Percentiles rank a stretch among this genome's conserved stretches.
Conservation (phyloP, 1,140 invertebrate species). For the Bombus impatiens region DNA sequence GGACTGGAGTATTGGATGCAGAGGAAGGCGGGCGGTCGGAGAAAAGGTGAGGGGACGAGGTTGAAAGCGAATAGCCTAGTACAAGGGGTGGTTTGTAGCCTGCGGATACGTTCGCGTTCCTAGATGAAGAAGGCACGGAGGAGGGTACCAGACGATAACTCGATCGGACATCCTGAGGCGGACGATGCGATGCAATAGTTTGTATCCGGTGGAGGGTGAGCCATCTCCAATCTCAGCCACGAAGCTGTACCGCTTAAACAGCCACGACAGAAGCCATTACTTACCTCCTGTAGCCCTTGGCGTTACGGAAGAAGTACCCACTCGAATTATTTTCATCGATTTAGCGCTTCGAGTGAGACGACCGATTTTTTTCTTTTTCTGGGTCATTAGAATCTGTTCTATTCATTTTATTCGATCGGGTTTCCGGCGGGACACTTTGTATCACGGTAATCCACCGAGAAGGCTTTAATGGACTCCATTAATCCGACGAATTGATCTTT, state of each 20-base stretch:
- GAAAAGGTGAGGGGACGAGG: slow-evolving; percentile 32
- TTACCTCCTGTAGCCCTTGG: slow-evolving; percentile 60
- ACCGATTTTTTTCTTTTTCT: background rate
- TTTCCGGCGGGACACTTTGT: slow-evolving; percentile 13
- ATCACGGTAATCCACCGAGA: slow-evolving; percentile 35
- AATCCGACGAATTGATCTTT: slow-evolving; percentile 39
- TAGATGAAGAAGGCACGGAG: slow-evolving; percentile 39
- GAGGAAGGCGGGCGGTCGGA: background rate
- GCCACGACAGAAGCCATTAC: slow-evolving; percentile 75
- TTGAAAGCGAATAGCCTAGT: slow-evolving; percentile 55
- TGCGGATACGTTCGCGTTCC: slow-evolving; percentile 55
- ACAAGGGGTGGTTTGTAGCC: slow-evolving; percentile 61
- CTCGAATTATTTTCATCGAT: slow-evolving; percentile 72
- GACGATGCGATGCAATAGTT: slow-evolving; percentile 74
- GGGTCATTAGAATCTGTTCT: slow-evolving; percentile 43
- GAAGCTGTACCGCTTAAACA: slow-evolving; percentile 70
- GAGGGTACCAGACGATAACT: slow-evolving; percentile 65
- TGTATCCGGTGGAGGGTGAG: slow-evolving; percentile 71
- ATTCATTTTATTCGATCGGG: slow-evolving; percentile 17
- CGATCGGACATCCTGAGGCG: slow-evolving; percentile 74
- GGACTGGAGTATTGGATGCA: background rate
- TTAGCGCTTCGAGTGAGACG: slow-evolving; percentile 40
- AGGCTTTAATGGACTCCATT: slow-evolving; percentile 40
- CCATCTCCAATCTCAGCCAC: slow-evolving; percentile 73
- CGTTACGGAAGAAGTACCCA: slow-evolving; percentile 59